These are phyloP conservation scores for Falco naumanni DNA, from an alignment of 2,797 vertebrate genomes.

Conservation along the genomic window DNA sequence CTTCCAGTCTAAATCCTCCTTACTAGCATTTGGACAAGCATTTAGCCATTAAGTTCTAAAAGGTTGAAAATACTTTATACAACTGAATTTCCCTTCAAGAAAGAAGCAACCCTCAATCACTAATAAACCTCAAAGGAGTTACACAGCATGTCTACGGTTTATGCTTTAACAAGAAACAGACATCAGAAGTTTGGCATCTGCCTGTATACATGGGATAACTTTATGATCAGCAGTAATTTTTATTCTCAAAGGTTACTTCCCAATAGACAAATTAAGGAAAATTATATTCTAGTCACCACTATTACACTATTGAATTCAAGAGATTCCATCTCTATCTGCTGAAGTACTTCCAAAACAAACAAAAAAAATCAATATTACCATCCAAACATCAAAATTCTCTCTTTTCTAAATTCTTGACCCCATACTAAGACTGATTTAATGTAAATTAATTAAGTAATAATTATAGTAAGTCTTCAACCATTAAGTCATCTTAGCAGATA, in stretches of 20 bases:
- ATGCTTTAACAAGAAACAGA: slow-evolving; percentile 46
- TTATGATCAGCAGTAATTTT: background rate
- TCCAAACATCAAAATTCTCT: background rate
- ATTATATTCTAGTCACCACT: background rate
- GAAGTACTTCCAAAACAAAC: background rate
- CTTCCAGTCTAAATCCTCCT: background rate
- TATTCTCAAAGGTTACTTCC: slow-evolving; percentile 28
- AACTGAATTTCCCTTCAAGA: background rate
- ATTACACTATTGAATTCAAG: background rate
- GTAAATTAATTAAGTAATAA: background rate
- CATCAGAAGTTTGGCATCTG: background rate
- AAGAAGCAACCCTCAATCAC: background rate
- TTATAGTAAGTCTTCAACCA: background rate
- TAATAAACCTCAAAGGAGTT: background rate
- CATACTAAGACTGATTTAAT: background rate
- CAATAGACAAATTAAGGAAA: background rate
- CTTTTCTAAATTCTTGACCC: background rate
- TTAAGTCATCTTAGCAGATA: background rate
- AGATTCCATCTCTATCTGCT: background rate
- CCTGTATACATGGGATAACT: background rate
- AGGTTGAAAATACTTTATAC: background rate
- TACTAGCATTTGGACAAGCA: background rate
- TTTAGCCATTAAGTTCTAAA: background rate
- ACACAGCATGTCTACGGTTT: background rate
- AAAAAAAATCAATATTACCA: background rate